A percentile compares a stretch with the other conserved stretches of the same genome.
These are phyloP conservation scores for Bryconaethiops microstoma DNA, from an alignment of 2,797 vertebrate genomes.

Conservation along the genomic window DNA sequence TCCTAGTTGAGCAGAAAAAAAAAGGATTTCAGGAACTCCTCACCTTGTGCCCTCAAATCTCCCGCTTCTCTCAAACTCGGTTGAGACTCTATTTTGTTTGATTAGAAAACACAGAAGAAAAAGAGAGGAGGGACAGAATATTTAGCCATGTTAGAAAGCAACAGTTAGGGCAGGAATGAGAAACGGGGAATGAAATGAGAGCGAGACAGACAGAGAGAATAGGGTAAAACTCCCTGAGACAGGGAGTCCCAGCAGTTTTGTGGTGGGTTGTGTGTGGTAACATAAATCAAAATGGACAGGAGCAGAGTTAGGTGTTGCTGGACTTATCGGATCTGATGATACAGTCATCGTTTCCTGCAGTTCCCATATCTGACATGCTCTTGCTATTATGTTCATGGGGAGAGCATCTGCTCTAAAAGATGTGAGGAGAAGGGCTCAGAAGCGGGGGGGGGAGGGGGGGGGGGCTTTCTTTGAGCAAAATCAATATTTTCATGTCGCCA, in stretches of 20 bases:
- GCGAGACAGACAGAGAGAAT: constrained; percentile 43
- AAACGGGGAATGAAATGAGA: constrained; percentile 31
- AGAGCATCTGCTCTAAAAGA: constrained; percentile 3
- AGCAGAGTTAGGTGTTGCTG: neutral
- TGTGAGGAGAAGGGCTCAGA: neutral
- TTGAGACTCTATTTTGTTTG: constrained; percentile 86
- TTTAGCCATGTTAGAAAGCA: constrained; percentile 49
- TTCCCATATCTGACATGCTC: constrained; percentile 8
- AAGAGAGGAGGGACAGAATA: constrained; percentile 75
- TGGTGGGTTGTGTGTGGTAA: neutral
- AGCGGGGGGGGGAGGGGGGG: neutral
- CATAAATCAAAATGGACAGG: neutral
- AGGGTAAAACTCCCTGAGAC: constrained; percentile 41
- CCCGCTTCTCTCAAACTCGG: constrained; percentile 99
- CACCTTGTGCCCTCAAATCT: constrained; percentile 99
- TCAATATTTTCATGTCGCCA: neutral
- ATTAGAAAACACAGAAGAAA: constrained; percentile 61
- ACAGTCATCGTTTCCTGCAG: neutral
- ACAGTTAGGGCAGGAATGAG: constrained; percentile 68
- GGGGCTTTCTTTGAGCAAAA: neutral
- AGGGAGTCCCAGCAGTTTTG: constrained; percentile 30
- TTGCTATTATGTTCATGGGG: neutral
- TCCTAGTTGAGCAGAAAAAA: neutral
- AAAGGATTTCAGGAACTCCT: constrained; percentile 66
- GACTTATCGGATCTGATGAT: neutral